Percentiles rank a stretch among this genome's conserved stretches.
phyloP scores from a whole-genome alignment of 2,113 vertebrate species.

The Trematomus loennbergii region DNA sequence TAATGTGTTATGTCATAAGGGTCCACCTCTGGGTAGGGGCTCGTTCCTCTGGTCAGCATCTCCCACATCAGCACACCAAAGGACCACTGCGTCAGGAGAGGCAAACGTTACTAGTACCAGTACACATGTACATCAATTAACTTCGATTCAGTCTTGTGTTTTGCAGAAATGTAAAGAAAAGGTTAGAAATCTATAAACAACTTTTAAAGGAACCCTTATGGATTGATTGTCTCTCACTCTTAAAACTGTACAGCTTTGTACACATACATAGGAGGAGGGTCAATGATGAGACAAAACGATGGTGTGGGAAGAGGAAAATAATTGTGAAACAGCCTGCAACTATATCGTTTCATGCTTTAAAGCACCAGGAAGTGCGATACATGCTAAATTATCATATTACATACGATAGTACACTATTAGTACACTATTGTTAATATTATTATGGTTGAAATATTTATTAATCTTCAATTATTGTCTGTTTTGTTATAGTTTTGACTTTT shows the following conservation, averaged over 20 bases:
- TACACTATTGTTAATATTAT: no score
- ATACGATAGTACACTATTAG: no score
- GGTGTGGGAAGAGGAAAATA: neutral
- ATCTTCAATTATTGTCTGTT: no score
- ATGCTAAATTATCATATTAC: no score
- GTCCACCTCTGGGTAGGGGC: slow-evolving; percentile 92
- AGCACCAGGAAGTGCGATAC: no score
- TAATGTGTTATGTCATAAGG: slow-evolving; percentile 93
- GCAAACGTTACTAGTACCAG: neutral
- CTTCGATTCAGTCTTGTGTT: neutral
- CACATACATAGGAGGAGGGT: neutral
- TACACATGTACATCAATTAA: neutral
- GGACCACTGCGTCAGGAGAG: slow-evolving; percentile 88
- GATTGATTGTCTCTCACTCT: neutral
- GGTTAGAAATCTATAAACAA: neutral
- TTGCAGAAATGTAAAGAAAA: neutral
- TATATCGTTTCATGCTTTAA: neutral
- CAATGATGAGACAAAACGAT: neutral
- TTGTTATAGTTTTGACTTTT: no score
- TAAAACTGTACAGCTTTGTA: neutral
- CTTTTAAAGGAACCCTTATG: neutral
- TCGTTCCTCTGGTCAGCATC: slow-evolving; percentile 94
- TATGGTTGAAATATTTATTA: no score
- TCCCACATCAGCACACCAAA: slow-evolving; percentile 98
- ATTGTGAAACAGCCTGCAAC: neutral